phyloP scores from a whole-genome alignment of 2,888 invertebrate species.

The Rhopalosiphum nymphaeae region DNA sequence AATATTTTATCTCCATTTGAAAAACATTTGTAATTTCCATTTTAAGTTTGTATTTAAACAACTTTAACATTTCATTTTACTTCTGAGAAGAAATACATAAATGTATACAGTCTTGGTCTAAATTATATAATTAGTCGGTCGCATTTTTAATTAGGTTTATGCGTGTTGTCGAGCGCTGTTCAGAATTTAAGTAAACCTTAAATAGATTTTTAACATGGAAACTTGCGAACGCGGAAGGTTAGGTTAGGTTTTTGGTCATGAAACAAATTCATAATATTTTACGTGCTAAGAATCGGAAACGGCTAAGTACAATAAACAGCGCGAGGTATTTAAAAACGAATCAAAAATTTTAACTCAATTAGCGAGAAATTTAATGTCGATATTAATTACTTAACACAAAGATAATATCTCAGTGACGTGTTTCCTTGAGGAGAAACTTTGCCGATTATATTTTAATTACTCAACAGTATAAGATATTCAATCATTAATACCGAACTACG shows the following conservation, averaged over 20 bases:
- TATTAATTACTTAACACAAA: background rate
- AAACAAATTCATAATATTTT: slow-evolving; percentile 17
- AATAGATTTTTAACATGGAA: background rate
- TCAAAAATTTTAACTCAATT: background rate
- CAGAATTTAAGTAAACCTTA: background rate
- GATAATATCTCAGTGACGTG: background rate
- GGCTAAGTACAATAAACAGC: background rate
- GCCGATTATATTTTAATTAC: slow-evolving; percentile 23
- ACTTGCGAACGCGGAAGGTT: background rate
- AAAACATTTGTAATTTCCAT: background rate
- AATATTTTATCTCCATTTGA: background rate
- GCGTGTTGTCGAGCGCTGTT: background rate
- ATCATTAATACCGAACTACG: background rate
- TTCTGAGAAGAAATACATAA: background rate
- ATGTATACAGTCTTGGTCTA: background rate
- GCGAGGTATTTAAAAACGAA: background rate
- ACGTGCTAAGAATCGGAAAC: slow-evolving; percentile 2
- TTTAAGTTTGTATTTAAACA: background rate
- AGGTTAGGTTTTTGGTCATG: background rate
- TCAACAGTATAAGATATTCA: background rate
- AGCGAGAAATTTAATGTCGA: background rate
- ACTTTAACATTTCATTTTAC: background rate
- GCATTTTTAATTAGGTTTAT: background rate
- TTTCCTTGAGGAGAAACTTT: slow-evolving; percentile 4
- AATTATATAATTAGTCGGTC: slow-evolving; percentile 1